Percentiles rank a stretch among this genome's conserved stretches.
Evolutionary conservation across 2,113 vertebrate genomes (phyloP).

Genomic region (Recurvirostra avosetta): DNA sequence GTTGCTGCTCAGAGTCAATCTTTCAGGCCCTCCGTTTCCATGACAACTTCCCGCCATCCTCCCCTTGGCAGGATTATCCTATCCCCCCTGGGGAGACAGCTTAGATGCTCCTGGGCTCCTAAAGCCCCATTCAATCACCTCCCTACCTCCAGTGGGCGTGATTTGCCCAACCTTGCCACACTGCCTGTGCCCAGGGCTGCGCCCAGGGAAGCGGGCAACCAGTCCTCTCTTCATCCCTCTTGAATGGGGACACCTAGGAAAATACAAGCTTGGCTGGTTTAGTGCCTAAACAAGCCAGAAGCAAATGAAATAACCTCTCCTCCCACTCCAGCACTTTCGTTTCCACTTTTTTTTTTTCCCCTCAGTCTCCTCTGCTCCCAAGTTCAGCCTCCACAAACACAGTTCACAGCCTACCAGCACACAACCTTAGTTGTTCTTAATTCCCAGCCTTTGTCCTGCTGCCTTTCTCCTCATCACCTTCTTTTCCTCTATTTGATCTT

Average conservation of each 20-base stretch:
- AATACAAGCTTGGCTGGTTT: not conserved
- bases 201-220: not conserved
- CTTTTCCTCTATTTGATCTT: not conserved
- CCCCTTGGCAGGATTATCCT: slow-evolving; percentile 61
- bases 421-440: not conserved
- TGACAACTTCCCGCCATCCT: slow-evolving; percentile 67
- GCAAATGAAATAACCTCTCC: not conserved
- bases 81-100: slow-evolving; percentile 54
- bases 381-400: not conserved
- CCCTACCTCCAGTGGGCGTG: not conserved
- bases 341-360: not conserved
- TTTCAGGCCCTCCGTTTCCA: slow-evolving; percentile 72
- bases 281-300: not conserved
- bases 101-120: not conserved
- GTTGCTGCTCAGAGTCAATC: slow-evolving; percentile 73
- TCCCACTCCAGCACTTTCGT: not conserved
- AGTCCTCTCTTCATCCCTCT: not conserved
- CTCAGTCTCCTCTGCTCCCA: not conserved
- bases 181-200: not conserved
- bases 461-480: not conserved
- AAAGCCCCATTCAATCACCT: not conserved
- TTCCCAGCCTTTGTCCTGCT: not conserved
- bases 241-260: not conserved
- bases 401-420: slow-evolving; percentile 10
- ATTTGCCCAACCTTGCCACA: not conserved